Evolutionary conservation across 2,113 vertebrate genomes (phyloP).

Genomic region (Origma solitaria): DNA sequence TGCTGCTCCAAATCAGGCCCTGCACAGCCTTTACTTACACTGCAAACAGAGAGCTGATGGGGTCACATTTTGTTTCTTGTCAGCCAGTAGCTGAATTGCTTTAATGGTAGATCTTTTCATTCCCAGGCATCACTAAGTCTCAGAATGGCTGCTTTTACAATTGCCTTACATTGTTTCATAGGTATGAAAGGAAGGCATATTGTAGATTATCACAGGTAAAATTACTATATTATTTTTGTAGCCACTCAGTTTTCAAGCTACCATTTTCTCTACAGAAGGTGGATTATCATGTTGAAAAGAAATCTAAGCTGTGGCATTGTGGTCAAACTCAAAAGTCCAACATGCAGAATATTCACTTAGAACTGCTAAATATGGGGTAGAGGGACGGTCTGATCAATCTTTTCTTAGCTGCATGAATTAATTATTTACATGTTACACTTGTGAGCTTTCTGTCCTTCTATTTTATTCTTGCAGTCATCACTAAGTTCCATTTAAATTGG

Average conservation of each 20-base stretch:
- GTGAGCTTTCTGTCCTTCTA: background rate
- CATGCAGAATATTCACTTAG: background rate
- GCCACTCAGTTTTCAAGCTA: background rate
- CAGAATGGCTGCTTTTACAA: background rate
- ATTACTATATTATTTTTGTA: background rate
- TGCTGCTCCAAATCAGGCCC: background rate
- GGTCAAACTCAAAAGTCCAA: background rate
- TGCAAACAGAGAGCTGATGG: background rate
- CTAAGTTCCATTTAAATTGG: background rate
- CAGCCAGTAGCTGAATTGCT: background rate
- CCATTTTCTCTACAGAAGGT: background rate
- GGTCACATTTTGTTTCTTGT: background rate
- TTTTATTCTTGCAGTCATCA: background rate
- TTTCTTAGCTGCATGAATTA: background rate
- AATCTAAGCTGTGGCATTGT: background rate
- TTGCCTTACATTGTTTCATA: background rate
- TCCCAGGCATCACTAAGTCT: background rate
- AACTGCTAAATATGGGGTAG: background rate
- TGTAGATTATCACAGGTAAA: background rate
- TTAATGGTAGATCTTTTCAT: background rate
- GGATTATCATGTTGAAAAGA: background rate
- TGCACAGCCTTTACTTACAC: background rate
- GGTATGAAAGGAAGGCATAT: background rate
- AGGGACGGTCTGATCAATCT: background rate
- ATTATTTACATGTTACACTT: background rate